Conservation (phyloP, 1,140 invertebrate species). For the Temnothorax curvispinosus region DNA sequence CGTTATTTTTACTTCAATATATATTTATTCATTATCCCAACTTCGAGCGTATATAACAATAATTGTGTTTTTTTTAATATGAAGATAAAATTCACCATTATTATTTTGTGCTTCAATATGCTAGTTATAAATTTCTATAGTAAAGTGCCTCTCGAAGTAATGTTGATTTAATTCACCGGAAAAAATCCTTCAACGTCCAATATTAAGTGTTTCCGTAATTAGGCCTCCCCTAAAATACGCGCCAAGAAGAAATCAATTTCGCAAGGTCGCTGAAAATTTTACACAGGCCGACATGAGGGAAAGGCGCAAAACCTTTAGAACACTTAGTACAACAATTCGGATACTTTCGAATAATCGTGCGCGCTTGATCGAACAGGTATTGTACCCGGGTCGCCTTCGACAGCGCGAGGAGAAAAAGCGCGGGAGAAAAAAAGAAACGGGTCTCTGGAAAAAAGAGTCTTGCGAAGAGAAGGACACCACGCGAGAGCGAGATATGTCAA, state of each 20-base stretch:
- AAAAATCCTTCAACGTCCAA: neutral
- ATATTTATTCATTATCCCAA: neutral
- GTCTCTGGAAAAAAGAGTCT: conserved; percentile 21
- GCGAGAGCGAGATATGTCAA: conserved; percentile 9
- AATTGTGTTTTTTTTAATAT: neutral
- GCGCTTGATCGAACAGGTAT: conserved; percentile 31
- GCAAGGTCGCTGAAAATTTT: conserved; percentile 11
- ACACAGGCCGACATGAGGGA: neutral
- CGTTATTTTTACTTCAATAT: neutral
- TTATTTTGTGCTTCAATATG: neutral
- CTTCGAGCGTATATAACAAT: neutral
- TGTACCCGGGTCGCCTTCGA: conserved; percentile 51
- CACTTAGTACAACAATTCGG: conserved; percentile 34
- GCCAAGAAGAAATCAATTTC: neutral
- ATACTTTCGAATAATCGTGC: conserved; percentile 44
- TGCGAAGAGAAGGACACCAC: conserved; percentile 37
- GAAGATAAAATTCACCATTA: neutral
- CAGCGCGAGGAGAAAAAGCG: neutral
- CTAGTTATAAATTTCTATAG: neutral
- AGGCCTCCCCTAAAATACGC: neutral
- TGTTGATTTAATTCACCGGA: neutral
- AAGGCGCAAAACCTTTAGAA: conserved; percentile 10
- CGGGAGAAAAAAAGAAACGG: neutral
- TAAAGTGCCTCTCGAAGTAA: neutral
- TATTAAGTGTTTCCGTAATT: neutral